phyloP scores from a whole-genome alignment of 2,113 vertebrate genomes.

The Thryonomys swinderianus region DNA sequence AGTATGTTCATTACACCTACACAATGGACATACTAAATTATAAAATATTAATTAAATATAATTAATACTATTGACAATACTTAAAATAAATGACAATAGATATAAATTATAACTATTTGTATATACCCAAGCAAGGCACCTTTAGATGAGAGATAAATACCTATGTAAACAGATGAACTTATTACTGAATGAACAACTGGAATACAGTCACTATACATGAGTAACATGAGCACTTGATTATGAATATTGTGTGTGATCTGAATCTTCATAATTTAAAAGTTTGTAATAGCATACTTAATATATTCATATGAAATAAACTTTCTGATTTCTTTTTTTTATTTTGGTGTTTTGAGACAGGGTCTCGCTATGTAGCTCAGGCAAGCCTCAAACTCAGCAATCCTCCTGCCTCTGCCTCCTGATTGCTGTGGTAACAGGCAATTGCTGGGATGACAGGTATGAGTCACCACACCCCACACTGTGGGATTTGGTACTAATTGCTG shows the following conservation, averaged over 20 bases:
- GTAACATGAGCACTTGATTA: neutral
- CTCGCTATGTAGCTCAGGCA: no score
- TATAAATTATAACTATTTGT: neutral
- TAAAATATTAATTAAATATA: neutral
- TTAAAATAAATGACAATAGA: neutral
- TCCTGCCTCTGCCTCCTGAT: no score
- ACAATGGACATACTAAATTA: neutral
- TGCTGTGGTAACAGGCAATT: no score
- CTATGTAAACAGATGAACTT: neutral
- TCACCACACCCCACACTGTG: no score
- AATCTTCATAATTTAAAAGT: neutral
- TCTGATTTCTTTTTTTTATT: neutral
- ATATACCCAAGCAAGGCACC: neutral
- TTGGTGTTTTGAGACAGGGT: neutral
- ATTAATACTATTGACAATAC: neutral
- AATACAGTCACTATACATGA: neutral
- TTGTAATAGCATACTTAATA: neutral
- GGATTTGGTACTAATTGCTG: no score
- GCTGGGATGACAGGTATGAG: no score
- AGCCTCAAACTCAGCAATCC: no score
- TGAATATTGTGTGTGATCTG: neutral
- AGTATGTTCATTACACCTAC: neutral
- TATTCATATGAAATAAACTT: neutral
- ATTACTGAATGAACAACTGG: neutral
- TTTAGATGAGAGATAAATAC: neutral